Base-by-base conservation (phyloP, 2,797 vertebrate species). In the Melanotaenia pygmaea region DNA sequence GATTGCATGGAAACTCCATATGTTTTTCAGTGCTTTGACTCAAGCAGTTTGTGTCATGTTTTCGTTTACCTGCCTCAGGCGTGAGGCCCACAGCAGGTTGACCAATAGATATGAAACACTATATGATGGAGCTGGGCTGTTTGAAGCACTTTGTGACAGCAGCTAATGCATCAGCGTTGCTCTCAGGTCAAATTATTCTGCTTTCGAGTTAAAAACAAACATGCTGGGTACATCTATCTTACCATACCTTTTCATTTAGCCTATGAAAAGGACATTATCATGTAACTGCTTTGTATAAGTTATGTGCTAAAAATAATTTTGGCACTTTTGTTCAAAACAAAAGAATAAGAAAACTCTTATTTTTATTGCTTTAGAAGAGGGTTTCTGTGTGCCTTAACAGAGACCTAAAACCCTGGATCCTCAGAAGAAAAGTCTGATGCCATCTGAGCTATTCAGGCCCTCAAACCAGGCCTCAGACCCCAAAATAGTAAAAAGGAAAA, bases 21-120 rank as follows among this genome's bases (percentile, higher is more conserved):
- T 88, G 67, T 86, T 82, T 85, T 82, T 72, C 54, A 77, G 66
- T 63, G 65, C 71, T 86, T 86, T 80, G 82, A 70, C 75, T 86
- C 86, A 75, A 12, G 72, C 64, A 0, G 78, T 54, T 81, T 81
- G 77, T 80, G 73, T 89, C 80, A 81, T 88, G 86, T 91, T 91
- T 88, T 82, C 72, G 50, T 86, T 87, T 86, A 88, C 85, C 82
- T 82, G 69, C 80, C 81, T 73, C 61, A 32, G 85, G 77, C 59
- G 59, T 82, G 79, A 62, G 65, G 60, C 81, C 72, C 54, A 5
- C 77, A 76, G 74, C 86, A 68, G 79, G 72, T 64, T 71, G 60
- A 58, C 71, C 74, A 62, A 32, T 69, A 50, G 86, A 76, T 83
- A 76, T 74, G 82, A 80, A 83, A 74, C 70, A 24, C 66, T 30